These are phyloP conservation scores for Mesocricetus auratus DNA, from an alignment of 2,113 vertebrate species.

Conservation along the genomic window DNA sequence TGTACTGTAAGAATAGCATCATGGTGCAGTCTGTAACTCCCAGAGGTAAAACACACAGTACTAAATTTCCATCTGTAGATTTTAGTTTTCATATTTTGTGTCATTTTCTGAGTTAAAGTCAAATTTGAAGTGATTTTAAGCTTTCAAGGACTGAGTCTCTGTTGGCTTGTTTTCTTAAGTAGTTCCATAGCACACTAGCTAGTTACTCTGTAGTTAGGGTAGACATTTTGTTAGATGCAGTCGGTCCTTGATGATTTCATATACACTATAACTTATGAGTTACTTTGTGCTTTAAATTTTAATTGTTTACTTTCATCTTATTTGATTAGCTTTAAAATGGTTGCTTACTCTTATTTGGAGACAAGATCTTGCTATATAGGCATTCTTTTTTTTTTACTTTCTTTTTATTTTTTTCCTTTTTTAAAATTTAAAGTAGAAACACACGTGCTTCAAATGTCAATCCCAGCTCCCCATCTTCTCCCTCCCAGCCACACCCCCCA, in stretches of 20 bases:
- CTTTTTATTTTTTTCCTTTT: too few species aligned
- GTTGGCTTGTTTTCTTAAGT: conserved; percentile 60
- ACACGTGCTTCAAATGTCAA: too few species aligned
- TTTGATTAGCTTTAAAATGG: conserved; percentile 57
- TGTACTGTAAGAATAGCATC: conserved; percentile 90
- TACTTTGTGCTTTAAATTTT: conserved; percentile 53
- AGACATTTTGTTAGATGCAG: conserved; percentile 27
- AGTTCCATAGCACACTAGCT: conserved; percentile 18
- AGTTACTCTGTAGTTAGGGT: conserved; percentile 47
- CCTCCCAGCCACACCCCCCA: too few species aligned
- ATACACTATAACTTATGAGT: neutral
- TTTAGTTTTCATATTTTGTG: conserved; percentile 84
- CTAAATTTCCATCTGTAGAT: conserved; percentile 89
- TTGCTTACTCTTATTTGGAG: neutral
- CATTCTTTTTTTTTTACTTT: too few species aligned
- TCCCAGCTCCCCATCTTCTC: too few species aligned
- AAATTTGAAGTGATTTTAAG: conserved; percentile 80
- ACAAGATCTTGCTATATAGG: neutral
- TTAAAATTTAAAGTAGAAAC: too few species aligned
- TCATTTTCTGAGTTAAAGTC: conserved; percentile 85
- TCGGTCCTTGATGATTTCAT: conserved; percentile 40
- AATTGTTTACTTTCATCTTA: conserved; percentile 49
- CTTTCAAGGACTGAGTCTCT: conserved; percentile 71
- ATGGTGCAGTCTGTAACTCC: conserved; percentile 87
- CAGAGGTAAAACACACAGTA: conserved; percentile 89